Base-by-base conservation (phyloP, 1,140 invertebrate species). In the Himalopsyche phryganea region DNA sequence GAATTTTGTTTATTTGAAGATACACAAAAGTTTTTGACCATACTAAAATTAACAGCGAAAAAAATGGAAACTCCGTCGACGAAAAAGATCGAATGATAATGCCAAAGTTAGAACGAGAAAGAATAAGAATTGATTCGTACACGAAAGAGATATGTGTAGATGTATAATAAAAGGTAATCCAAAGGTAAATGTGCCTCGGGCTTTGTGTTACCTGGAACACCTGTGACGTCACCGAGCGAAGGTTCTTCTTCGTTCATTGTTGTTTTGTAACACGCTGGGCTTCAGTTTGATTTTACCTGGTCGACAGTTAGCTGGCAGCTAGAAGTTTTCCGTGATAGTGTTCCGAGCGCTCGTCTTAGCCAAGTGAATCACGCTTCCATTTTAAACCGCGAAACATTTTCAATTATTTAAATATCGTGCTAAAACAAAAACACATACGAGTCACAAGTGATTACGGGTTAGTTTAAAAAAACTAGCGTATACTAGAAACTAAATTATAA, bases 231-330 rank as follows among this genome's bases (percentile, higher is more conserved):
- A 58, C 50, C 33, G 2, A 18, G 9, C 23, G 14, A 40, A 38
- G 48, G 61, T 19, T 50, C 45, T n/a, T 28, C 23, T 28, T 28
- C 23, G 23, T 9, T 28, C 9, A 28, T 35, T 15, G 35, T 13
- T 33, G 20, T 13, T 17, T 41, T 9, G 28, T 18, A 40, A 35
- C 56, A 45, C 51, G 49, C 17, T 13, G 10, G 33, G 40, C 23
- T 58, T 63, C 40, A 63, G 61, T 63, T 11, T 48, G 23, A 40
- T 48, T 49, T 58, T 47, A 38, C 54, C 60, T 54, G 23, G 33
- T 35, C 40, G 38, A 18, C n/a, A 5, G 55, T 19, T 18, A 44
- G 42, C 42, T 46, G 11, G 18, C 4, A 9, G 9, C 9, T 28
- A 5, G 23, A 28, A 9, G 23, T 9, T 28, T 28, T 28, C 9